Evolutionary conservation across 2,888 invertebrate species (phyloP).

Genomic region (Melipona bicolor): DNA sequence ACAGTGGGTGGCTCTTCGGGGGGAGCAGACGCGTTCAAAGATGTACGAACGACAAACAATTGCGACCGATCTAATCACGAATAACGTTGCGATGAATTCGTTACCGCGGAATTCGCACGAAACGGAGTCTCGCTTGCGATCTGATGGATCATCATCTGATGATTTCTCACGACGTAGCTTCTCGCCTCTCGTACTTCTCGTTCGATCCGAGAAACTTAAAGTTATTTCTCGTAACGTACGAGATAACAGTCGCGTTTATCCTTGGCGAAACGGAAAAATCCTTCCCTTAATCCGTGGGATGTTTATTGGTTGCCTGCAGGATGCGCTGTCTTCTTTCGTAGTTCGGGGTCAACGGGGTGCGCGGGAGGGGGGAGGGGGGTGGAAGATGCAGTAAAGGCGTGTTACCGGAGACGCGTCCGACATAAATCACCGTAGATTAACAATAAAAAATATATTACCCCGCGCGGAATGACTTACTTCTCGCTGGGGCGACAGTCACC

Average conservation of each 20-base stretch:
- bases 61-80: no score
- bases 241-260: background rate
- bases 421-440: slow-evolving; percentile 76
- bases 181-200: background rate
- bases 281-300: slow-evolving; percentile 49
- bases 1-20: no score
- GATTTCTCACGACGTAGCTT: no score
- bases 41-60: no score
- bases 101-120: background rate
- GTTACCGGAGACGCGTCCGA: slow-evolving; percentile 64
- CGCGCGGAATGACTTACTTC: slow-evolving; percentile 61
- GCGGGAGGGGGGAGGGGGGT: background rate
- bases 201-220: background rate
- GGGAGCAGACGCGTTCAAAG: no score
- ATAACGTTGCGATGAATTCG: no score
- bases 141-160: no score
- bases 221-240: background rate
- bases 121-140: background rate
- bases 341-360: slow-evolving; percentile 49
- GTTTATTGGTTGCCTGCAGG: slow-evolving; percentile 43
- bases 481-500: slow-evolving; percentile 41
- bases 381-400: slow-evolving; percentile 49
- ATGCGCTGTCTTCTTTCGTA: slow-evolving; percentile 31
- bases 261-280: slow-evolving; percentile 46
- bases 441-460: slow-evolving; percentile 76